Evolutionary conservation across 2,888 invertebrate species (phyloP), one percentile per base, ranked within the genome.

Genomic region (Aphelenchoides bicaudatus): DNA sequence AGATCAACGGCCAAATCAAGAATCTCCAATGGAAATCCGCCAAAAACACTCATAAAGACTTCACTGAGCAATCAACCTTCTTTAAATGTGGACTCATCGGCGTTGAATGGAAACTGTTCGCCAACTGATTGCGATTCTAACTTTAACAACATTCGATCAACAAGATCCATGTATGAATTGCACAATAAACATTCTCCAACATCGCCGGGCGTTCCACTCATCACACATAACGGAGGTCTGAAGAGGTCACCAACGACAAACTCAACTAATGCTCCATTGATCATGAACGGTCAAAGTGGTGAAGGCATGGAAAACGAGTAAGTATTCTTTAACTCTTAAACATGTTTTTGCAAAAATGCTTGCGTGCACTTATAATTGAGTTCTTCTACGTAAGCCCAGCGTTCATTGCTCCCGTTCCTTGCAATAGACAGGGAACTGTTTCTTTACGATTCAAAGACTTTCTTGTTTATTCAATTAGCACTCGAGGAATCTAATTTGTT

Each of bases 111-210:
- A 8, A 43, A 25, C 23, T n/a, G 16, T 8, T 43, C 43, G 23
- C 43, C 43, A 6, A 21, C 43, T n/a, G 21, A 19, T 21, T 8
- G 16, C 8, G 43, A 43, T 25, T 10, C 21, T 25, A 25, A 43
- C 23, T 19, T 43, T 6, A 19, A 43, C 43, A 43, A 43, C 25
- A 51, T 57, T n/a, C 52, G 28, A 27, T 61, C 51, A 34, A 39
- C 61, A 10, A 46, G 51, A 30, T 62, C 62, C 16, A 62, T 62
- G 66, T 65, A 56, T 49, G 56, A 54, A 31, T 39, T 57, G 43
- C 16, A 30, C 30, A 62, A 43, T 28, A n/a, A 48, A 43, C 50
- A 38, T 19, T 27, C 27, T 29, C 39, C 6, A 39, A 19, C n/a
- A n/a, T n/a, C n/a, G n/a, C n/a, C n/a, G 28, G 16, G 28, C 30